These are phyloP conservation scores for Scaptodrosophila latifasciaeformis DNA, from an alignment of 2,888 invertebrate genomes.

Conservation along the genomic window DNA sequence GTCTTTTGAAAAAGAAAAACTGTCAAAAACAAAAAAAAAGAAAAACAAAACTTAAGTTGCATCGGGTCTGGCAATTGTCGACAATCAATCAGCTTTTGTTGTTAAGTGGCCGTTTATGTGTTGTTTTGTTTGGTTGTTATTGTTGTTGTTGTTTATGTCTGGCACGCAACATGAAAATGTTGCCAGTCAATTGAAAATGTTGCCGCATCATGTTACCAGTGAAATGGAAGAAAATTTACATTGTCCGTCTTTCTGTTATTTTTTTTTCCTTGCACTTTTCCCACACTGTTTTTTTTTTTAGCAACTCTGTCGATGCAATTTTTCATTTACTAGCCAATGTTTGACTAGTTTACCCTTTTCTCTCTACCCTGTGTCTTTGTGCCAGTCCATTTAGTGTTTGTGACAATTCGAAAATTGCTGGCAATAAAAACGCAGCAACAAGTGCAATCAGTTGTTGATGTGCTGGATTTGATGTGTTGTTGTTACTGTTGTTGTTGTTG, in stretches of 20 bases:
- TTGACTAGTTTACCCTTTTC: too few relatives aligned
- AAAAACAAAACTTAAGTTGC: not conserved
- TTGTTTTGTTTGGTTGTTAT: too few relatives aligned
- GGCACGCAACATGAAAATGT: too few relatives aligned
- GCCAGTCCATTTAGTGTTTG: not conserved
- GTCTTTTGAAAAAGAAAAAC: not conserved
- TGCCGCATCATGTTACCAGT: constrained; percentile 37
- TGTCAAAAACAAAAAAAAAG: not conserved
- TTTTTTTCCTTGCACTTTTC: constrained; percentile 2
- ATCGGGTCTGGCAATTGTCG: constrained; percentile 50
- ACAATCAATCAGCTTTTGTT: constrained; percentile 65
- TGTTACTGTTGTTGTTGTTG: constrained; percentile 5
- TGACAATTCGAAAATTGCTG: constrained; percentile 3
- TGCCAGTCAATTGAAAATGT: constrained; percentile 26
- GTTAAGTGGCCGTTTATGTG: constrained; percentile 41
- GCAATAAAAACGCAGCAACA: constrained; percentile 33
- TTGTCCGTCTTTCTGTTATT: constrained; percentile 13
- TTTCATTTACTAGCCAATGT: too few relatives aligned
- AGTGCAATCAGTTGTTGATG: constrained; percentile 59
- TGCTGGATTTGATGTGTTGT: constrained; percentile 49
- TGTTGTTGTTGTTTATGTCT: too few relatives aligned
- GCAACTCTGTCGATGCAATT: too few relatives aligned
- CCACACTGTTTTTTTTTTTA: too few relatives aligned
- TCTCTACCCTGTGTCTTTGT: not conserved
- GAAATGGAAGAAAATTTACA: constrained; percentile 48